Evolutionary conservation across 1,140 invertebrate species (phyloP).

Genomic region (Odontomachus brunneus): DNA sequence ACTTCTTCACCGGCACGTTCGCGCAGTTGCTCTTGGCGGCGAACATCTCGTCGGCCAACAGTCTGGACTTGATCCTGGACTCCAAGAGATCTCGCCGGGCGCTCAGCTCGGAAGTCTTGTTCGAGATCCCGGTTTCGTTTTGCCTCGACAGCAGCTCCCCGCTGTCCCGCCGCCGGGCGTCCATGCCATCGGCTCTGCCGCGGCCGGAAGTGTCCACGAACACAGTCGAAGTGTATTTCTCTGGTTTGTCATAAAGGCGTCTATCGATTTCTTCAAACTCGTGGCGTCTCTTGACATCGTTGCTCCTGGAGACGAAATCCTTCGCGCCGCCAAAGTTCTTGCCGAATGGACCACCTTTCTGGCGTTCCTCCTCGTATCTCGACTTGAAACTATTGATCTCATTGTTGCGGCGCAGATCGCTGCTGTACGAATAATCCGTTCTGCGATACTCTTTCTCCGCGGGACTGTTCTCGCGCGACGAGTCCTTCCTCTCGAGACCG

Average conservation of each 20-base stretch:
- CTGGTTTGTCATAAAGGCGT: constrained; percentile 77
- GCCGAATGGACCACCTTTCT: constrained; percentile 68
- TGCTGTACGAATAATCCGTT: constrained; percentile 78
- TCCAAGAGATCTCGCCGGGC: constrained; percentile 91
- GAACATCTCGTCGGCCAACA: constrained; percentile 84
- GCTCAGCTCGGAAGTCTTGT: constrained; percentile 87
- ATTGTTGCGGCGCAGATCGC: constrained; percentile 79
- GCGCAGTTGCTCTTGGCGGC: constrained; percentile 75
- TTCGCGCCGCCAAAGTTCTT: constrained; percentile 64
- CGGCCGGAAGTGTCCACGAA: constrained; percentile 86
- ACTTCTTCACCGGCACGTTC: constrained; percentile 77
- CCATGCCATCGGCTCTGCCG: constrained; percentile 89
- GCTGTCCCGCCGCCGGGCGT: constrained; percentile 86
- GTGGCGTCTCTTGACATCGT: constrained; percentile 69
- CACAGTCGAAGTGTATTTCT: constrained; percentile 82
- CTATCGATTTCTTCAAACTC: constrained; percentile 79
- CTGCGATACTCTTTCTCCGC: constrained; percentile 82
- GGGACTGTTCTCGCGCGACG: constrained; percentile 83
- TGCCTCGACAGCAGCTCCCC: constrained; percentile 66
- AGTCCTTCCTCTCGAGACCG: constrained; percentile 88
- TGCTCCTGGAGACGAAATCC: constrained; percentile 67
- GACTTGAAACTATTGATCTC: constrained; percentile 81
- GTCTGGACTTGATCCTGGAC: constrained; percentile 88
- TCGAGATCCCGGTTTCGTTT: constrained; percentile 72
- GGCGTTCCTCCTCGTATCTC: constrained; percentile 75